A percentile compares a stretch with the other conserved stretches of the same genome.
Evolutionary conservation across 2,113 vertebrate genomes (phyloP).

Genomic region (Tursiops truncatus): DNA sequence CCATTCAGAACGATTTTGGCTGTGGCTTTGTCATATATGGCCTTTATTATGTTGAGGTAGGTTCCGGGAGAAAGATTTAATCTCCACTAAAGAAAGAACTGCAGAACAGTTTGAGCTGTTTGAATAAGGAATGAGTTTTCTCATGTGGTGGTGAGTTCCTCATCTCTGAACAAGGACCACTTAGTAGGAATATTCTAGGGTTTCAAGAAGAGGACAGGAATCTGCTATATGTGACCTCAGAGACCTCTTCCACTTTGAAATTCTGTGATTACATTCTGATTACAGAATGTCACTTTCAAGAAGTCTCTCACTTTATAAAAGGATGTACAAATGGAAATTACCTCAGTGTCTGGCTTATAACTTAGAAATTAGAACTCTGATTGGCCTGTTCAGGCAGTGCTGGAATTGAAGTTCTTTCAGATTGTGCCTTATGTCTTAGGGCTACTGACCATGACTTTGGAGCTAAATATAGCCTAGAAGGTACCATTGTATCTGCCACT

Average conservation of each 20-base stretch:
- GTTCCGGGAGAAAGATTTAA: conserved; percentile 1
- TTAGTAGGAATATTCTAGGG: not conserved
- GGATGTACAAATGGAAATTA: conserved; percentile 67
- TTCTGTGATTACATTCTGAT: conserved; percentile 15
- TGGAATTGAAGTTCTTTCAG: conserved; percentile 60
- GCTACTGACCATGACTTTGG: conserved; percentile 57
- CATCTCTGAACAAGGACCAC: not conserved
- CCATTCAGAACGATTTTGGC: too few relatives aligned
- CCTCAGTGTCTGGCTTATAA: conserved; percentile 62
- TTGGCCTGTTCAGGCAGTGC: conserved; percentile 33
- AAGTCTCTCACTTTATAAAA: conserved; percentile 52
- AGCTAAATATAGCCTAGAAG: conserved; percentile 66
- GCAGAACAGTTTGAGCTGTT: not conserved
- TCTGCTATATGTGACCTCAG: not conserved
- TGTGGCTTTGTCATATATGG: too few relatives aligned
- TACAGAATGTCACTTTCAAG: conserved; percentile 55
- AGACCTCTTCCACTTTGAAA: not conserved
- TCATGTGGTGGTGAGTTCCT: not conserved
- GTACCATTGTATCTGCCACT: conserved; percentile 15
- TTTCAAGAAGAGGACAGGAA: conserved; percentile 35
- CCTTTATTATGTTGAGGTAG: too few relatives aligned
- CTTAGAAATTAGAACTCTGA: conserved; percentile 53
- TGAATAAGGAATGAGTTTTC: conserved; percentile 57
- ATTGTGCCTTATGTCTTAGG: conserved; percentile 16
- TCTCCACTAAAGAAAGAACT: not conserved